phyloP scores from a whole-genome alignment of 2,888 invertebrate genomes.

The Hetaerina titia region DNA sequence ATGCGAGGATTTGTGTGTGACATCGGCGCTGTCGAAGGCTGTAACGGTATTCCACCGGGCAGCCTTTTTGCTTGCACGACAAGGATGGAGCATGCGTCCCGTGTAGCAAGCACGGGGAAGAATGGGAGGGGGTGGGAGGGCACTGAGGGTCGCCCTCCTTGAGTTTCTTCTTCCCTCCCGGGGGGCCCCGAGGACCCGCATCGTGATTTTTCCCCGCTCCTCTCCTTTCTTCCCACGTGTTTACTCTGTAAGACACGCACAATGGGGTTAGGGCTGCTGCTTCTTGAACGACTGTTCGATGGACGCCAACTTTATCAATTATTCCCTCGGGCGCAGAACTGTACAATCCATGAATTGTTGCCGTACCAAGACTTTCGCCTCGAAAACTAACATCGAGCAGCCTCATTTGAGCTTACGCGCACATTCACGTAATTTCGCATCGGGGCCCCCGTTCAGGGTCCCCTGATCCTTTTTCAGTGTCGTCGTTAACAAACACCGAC shows the following conservation, averaged over 20 bases:
- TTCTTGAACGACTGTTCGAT: too few species aligned
- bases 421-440: too few species aligned
- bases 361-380: too few species aligned
- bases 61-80: background rate
- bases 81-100: constrained; percentile 50
- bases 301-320: background rate
- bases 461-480: too few species aligned
- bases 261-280: background rate
- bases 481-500: too few species aligned
- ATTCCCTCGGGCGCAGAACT: background rate
- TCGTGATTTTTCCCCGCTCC: background rate
- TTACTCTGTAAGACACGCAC: background rate
- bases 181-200: background rate
- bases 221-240: background rate
- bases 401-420: too few species aligned
- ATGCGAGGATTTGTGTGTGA: constrained; percentile 32
- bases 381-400: too few species aligned
- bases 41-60: constrained; percentile 43
- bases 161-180: background rate
- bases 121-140: constrained; percentile 10
- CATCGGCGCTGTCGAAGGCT: background rate
- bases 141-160: background rate
- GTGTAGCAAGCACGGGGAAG: background rate
- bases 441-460: too few species aligned
- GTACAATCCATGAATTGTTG: too few species aligned